Evolutionary conservation across 1,140 invertebrate genomes (phyloP).

Genomic region (Drosophila ananassae): DNA sequence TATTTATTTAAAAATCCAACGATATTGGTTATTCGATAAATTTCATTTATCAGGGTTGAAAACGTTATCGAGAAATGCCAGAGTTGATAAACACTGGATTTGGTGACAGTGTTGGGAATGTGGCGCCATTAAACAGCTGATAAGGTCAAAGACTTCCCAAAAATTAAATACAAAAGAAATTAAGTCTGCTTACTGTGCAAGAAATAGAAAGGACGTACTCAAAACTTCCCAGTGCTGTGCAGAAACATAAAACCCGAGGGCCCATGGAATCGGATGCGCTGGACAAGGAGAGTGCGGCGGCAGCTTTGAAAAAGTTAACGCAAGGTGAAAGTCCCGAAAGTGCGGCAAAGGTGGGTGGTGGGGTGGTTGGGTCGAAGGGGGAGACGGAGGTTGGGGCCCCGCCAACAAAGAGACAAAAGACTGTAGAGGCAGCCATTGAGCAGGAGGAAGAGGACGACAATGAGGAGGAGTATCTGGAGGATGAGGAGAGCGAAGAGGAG

Average conservation of each 20-base stretch:
- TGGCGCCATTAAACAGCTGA: constrained; percentile 11
- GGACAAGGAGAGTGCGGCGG: constrained; percentile 58
- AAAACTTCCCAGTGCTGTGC: background rate
- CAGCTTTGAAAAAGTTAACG: constrained; percentile 33
- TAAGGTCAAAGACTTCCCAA: constrained; percentile 19
- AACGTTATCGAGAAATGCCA: background rate
- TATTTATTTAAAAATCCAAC: too few relatives aligned
- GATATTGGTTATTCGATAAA: too few relatives aligned
- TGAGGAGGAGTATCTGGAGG: constrained; percentile 11
- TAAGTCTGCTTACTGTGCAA: constrained; percentile 12
- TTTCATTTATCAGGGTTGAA: background rate
- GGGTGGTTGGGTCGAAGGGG: constrained; percentile 9
- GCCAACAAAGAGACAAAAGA: constrained; percentile 64
- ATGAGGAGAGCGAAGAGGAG: background rate
- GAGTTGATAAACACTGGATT: background rate
- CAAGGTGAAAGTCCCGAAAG: constrained; percentile 69
- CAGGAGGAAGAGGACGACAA: background rate
- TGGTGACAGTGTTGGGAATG: background rate
- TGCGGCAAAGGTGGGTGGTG: constrained; percentile 7
- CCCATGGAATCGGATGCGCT: constrained; percentile 72
- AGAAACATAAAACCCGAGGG: constrained; percentile 14
- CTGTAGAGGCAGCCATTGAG: constrained; percentile 1
- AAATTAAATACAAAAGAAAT: constrained; percentile 27
- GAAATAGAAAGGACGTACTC: constrained; percentile 5
- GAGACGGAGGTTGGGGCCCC: constrained; percentile 40